Evolutionary conservation across 2,113 vertebrate species (phyloP).

Genomic region (Varanus komodoensis): DNA sequence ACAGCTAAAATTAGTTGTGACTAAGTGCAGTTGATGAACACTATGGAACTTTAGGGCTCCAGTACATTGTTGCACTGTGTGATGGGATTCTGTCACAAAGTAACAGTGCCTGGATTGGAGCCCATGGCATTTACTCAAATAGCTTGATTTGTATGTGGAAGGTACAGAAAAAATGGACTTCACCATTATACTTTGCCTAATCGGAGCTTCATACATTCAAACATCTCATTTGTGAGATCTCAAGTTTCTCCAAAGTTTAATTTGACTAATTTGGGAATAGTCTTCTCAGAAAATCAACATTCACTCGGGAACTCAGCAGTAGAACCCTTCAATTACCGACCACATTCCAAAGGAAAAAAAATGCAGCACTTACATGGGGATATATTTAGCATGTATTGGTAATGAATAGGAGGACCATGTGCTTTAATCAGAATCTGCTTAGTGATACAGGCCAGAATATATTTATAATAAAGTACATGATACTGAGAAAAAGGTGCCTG

Average conservation of each 20-base stretch:
- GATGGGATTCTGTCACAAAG: background rate
- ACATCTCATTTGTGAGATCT: background rate
- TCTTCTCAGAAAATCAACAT: background rate
- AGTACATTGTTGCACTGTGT: background rate
- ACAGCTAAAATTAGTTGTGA: background rate
- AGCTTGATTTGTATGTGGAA: background rate
- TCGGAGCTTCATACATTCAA: background rate
- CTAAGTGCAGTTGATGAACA: background rate
- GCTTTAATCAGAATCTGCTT: background rate
- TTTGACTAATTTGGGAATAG: background rate
- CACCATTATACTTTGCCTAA: background rate
- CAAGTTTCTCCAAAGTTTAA: background rate
- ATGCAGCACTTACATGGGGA: background rate
- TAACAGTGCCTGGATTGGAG: background rate
- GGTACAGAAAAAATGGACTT: background rate
- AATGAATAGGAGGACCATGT: background rate
- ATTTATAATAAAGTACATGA: background rate
- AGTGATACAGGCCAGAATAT: background rate
- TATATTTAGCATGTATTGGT: background rate
- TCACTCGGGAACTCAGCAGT: background rate
- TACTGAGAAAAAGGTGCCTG: background rate
- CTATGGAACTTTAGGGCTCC: background rate
- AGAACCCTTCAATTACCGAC: background rate
- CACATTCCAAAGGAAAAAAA: background rate
- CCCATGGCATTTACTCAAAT: background rate